phyloP scores from a whole-genome alignment of 2,797 vertebrate species.

The Pangasius macronema region DNA sequence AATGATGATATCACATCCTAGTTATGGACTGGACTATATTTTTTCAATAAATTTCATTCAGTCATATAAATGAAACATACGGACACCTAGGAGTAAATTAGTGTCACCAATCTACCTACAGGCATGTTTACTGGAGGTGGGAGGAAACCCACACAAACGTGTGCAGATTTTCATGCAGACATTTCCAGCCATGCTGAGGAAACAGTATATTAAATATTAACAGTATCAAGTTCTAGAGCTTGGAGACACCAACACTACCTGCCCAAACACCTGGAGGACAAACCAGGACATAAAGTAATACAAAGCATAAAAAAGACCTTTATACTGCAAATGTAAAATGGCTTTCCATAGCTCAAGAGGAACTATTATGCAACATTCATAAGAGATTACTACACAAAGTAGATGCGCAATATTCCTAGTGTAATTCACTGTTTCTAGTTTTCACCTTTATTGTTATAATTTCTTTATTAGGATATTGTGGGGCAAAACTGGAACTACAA shows the following conservation, averaged over 20 bases:
- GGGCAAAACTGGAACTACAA: background rate
- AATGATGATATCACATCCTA: background rate
- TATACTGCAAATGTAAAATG: background rate
- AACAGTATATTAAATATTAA: background rate
- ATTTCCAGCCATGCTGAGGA: background rate
- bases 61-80: background rate
- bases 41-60: background rate
- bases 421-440: background rate
- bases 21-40: background rate
- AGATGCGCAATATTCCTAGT: background rate
- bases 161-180: background rate
- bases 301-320: background rate
- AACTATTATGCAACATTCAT: background rate
- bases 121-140: background rate
- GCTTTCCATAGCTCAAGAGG: background rate
- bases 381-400: background rate
- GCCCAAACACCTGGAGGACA: background rate
- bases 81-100: background rate
- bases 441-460: background rate
- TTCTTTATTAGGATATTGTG: background rate
- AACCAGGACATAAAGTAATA: background rate
- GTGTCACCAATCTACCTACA: background rate
- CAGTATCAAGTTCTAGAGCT: background rate
- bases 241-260: background rate
- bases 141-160: background rate